Percentiles rank a stretch among this genome's conserved stretches.
Evolutionary conservation across 2,797 vertebrate species (phyloP).

Genomic region (Scolopax rusticola): DNA sequence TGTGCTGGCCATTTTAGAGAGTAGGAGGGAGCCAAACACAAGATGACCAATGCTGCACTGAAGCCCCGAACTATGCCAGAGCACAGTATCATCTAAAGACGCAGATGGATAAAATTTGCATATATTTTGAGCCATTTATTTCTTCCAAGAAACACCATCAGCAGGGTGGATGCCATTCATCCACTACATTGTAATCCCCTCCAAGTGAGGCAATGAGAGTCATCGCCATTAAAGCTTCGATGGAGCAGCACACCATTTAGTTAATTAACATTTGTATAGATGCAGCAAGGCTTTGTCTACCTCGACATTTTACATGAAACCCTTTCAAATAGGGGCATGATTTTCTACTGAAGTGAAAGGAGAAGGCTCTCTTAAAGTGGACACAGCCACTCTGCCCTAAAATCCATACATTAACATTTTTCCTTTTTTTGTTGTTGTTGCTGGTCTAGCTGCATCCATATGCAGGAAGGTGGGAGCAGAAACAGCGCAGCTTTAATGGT

Average conservation of each 20-base stretch:
- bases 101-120: background rate
- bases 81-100: background rate
- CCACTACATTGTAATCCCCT: background rate
- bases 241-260: background rate
- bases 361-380: background rate
- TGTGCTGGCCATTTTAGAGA: background rate
- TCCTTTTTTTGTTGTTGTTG: background rate
- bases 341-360: background rate
- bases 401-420: background rate
- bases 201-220: background rate
- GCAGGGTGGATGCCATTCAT: background rate
- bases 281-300: background rate
- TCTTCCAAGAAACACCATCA: background rate
- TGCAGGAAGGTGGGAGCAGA: conserved; percentile 14
- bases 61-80: background rate
- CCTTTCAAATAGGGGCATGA: background rate
- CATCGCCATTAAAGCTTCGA: background rate
- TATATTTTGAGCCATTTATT: background rate
- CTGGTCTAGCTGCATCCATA: background rate
- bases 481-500: background rate
- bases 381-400: background rate
- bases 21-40: background rate
- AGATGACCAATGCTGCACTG: background rate
- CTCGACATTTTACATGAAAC: background rate
- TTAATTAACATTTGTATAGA: background rate